These are phyloP conservation scores for Phenacoccus solenopsis DNA, from an alignment of 1,140 invertebrate genomes.

Conservation along the genomic window DNA sequence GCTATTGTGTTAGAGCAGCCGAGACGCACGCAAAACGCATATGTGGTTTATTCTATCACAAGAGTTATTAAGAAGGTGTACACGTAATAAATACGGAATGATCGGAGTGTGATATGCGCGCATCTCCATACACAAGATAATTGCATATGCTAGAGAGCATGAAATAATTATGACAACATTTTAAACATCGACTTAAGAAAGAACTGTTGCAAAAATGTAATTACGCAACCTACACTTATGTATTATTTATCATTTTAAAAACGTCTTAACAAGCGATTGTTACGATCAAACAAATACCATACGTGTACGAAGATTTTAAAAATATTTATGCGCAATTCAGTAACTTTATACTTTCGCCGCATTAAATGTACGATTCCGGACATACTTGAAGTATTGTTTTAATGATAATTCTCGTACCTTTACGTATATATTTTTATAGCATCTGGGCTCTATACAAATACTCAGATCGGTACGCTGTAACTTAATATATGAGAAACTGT, in stretches of 20 bases:
- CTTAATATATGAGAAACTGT: background rate
- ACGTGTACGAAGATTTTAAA: background rate
- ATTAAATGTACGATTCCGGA: background rate
- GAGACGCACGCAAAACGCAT: no score
- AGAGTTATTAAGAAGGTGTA: no score
- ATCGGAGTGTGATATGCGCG: background rate
- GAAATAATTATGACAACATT: background rate
- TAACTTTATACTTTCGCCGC: conserved; percentile 1
- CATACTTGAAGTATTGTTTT: background rate
- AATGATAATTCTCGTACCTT: background rate
- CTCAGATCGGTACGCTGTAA: background rate
- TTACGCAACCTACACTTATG: background rate
- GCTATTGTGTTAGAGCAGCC: no score
- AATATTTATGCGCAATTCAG: background rate
- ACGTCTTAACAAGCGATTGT: background rate
- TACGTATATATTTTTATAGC: background rate
- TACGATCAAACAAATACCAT: background rate
- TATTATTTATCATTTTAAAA: background rate
- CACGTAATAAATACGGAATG: no score
- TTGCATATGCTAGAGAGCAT: conserved; percentile 1
- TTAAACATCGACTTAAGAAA: background rate
- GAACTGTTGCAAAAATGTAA: background rate
- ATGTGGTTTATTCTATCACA: no score
- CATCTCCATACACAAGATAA: background rate
- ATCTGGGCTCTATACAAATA: no score